These are phyloP conservation scores for Ornithoptera alexandrae DNA, from an alignment of 2,888 invertebrate genomes.

Conservation along the genomic window DNA sequence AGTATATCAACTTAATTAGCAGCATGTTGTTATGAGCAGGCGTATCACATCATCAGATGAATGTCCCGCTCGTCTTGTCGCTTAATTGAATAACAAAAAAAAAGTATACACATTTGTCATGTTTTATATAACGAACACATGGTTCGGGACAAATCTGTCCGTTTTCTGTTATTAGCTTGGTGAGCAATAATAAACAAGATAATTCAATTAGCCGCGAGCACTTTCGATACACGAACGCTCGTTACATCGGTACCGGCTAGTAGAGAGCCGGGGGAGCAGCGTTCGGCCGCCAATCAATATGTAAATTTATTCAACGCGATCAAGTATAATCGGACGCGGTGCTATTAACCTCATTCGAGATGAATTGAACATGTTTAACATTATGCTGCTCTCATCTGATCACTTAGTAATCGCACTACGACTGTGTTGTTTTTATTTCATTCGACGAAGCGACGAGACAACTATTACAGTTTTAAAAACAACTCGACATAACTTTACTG, in stretches of 20 bases:
- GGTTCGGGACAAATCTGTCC: conserved; percentile 1
- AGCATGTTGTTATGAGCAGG: no score
- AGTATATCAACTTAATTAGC: no score
- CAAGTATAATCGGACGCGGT: conserved; percentile 64
- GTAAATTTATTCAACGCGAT: conserved; percentile 76
- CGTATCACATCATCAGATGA: no score
- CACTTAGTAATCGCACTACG: conserved; percentile 48
- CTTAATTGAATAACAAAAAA: no score
- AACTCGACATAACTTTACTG: no score
- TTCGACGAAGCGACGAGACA: neutral
- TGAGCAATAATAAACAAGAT: conserved; percentile 32
- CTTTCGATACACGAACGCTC: conserved; percentile 25
- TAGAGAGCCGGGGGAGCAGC: conserved; percentile 53
- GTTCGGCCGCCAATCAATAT: conserved; percentile 69
- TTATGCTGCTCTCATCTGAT: conserved; percentile 53
- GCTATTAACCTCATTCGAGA: conserved; percentile 71
- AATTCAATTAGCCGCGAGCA: conserved; percentile 40
- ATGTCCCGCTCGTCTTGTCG: no score
- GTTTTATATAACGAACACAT: conserved; percentile 40
- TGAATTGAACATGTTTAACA: conserved; percentile 60
- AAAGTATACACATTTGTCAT: neutral
- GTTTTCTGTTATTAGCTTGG: neutral
- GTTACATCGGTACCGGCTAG: conserved; percentile 19
- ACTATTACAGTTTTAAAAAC: no score
- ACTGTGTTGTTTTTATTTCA: neutral